Evolutionary conservation across 2,797 vertebrate species (phyloP).

Genomic region (Paramormyrops hopkinsi): DNA sequence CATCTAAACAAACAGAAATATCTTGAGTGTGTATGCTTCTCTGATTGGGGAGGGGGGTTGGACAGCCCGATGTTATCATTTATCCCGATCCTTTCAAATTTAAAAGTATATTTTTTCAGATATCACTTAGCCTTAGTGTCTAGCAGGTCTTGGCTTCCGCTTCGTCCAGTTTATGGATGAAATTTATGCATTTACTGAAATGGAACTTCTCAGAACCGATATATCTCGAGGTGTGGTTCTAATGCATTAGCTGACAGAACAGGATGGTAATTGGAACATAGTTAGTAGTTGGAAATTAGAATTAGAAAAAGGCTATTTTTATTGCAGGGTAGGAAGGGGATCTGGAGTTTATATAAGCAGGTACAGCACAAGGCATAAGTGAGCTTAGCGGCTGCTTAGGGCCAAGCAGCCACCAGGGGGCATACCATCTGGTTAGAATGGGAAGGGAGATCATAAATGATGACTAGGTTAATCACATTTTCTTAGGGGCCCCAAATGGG

Average conservation of each 20-base stretch:
- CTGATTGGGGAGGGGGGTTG: neutral
- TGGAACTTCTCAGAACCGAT: neutral
- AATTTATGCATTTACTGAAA: neutral
- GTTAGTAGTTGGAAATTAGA: neutral
- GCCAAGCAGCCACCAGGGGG: neutral
- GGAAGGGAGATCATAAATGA: neutral
- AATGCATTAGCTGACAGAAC: neutral
- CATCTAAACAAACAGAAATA: neutral
- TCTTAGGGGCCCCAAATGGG: neutral
- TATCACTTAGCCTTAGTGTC: neutral
- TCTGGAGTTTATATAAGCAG: neutral
- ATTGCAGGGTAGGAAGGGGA: neutral
- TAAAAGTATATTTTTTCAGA: neutral
- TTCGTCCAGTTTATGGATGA: neutral
- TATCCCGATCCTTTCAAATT: neutral
- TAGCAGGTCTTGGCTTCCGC: neutral
- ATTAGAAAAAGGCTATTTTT: neutral
- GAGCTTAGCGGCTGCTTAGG: neutral
- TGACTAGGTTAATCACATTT: neutral
- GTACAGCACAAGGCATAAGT: neutral
- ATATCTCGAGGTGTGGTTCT: neutral
- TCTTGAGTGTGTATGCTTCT: neutral
- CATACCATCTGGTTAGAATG: neutral
- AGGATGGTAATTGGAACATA: neutral
- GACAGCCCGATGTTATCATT: neutral